phyloP scores from a whole-genome alignment of 2,797 vertebrate genomes.

The Diglossa cyanea region DNA sequence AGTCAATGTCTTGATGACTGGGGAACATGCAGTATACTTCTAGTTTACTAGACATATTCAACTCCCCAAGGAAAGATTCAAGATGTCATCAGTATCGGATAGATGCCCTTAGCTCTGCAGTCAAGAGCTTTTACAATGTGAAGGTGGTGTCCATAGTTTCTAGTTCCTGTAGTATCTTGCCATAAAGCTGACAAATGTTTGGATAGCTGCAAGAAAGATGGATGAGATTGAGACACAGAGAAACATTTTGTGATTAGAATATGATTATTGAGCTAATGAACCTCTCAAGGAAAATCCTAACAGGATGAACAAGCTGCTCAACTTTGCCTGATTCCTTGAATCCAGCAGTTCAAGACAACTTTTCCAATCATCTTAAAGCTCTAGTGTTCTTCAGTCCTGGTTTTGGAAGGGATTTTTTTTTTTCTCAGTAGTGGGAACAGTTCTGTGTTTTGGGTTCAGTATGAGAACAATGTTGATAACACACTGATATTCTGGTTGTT shows the following conservation, averaged over 20 bases:
- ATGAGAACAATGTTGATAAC: not conserved
- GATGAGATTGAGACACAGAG: not conserved
- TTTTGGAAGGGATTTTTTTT: not conserved
- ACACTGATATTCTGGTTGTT: not conserved
- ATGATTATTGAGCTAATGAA: not conserved
- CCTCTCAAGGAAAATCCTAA: conserved; percentile 1
- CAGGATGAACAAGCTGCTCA: not conserved
- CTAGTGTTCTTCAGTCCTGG: not conserved
- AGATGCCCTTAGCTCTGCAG: not conserved
- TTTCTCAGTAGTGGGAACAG: not conserved
- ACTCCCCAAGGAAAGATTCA: not conserved
- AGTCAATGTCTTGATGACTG: not conserved
- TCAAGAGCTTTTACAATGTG: not conserved
- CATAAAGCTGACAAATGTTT: not conserved
- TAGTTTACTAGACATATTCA: not conserved
- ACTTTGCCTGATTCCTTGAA: not conserved
- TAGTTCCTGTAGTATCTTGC: not conserved
- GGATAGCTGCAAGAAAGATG: not conserved
- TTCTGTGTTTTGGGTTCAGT: not conserved
- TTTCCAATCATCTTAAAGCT: not conserved
- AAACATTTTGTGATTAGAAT: conserved; percentile 3
- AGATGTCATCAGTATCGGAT: not conserved
- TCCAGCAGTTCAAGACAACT: not conserved
- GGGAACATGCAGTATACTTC: not conserved
- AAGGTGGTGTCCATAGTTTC: not conserved